Conservation (phyloP, 1,140 invertebrate species). For the Diorhabda elongata region DNA sequence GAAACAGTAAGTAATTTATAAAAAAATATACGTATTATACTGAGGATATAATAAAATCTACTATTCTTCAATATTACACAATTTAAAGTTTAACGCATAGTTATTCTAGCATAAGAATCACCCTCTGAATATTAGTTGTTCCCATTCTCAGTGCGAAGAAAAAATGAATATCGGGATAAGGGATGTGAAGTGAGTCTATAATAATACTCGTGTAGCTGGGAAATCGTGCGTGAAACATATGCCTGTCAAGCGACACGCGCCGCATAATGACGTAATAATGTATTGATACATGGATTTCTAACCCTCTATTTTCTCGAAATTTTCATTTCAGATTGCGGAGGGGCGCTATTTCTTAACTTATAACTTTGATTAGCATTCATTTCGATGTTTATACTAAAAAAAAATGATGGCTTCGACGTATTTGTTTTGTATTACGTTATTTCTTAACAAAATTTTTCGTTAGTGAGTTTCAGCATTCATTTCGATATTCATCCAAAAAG, state of each 20-base stretch:
- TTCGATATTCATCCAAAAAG: background rate
- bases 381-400: background rate
- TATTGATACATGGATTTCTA: conserved; percentile 39
- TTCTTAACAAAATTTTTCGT: background rate
- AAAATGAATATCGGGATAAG: conserved; percentile 4
- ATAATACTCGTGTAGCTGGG: conserved; percentile 20
- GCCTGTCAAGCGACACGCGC: conserved; percentile 43
- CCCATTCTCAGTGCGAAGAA: background rate
- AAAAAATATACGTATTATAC: no score
- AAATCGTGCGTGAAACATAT: conserved; percentile 46
- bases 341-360: background rate
- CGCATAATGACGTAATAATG: conserved; percentile 46
- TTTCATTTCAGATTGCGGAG: background rate
- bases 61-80: no score
- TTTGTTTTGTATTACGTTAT: background rate
- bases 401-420: background rate
- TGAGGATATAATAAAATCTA: no score
- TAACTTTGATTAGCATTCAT: background rate
- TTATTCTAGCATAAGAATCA: no score
- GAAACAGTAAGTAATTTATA: no score
- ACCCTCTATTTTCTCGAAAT: conserved; percentile 19
- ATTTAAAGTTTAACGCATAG: no score
- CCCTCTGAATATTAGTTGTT: no score
- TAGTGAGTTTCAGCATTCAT: background rate
- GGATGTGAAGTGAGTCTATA: conserved; percentile 10